Percentiles rank a stretch among this genome's conserved stretches.
Evolutionary conservation across 2,113 vertebrate genomes (phyloP).

Genomic region (Caracal caracal): DNA sequence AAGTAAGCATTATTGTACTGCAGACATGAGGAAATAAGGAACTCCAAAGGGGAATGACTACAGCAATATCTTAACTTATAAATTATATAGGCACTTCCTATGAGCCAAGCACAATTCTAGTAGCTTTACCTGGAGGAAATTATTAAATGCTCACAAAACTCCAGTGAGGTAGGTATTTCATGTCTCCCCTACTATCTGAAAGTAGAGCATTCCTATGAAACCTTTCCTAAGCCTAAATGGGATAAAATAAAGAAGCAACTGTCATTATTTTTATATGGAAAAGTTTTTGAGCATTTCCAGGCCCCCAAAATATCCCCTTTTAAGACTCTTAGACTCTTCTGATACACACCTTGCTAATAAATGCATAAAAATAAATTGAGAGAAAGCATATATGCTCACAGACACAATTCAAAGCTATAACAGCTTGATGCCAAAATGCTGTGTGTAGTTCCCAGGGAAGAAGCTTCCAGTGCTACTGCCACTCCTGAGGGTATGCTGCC

Average conservation of each 20-base stretch:
- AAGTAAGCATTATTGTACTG: neutral
- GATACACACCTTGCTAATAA: neutral
- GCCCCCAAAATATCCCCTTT: neutral
- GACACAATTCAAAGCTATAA: neutral
- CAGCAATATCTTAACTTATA: slow-evolving; percentile 5
- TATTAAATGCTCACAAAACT: neutral
- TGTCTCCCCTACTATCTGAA: neutral
- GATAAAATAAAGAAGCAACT: neutral
- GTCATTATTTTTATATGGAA: neutral
- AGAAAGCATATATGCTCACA: neutral
- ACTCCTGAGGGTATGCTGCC: neutral
- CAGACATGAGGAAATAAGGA: neutral
- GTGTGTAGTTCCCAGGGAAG: neutral
- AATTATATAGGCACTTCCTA: neutral
- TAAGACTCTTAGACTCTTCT: neutral
- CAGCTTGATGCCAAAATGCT: neutral
- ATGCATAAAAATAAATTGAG: neutral
- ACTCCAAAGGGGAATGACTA: neutral
- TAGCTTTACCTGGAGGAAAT: slow-evolving; percentile 21
- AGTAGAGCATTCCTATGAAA: neutral
- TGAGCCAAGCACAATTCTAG: neutral
- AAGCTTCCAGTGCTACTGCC: neutral
- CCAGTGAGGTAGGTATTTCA: neutral
- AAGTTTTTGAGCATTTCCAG: neutral
- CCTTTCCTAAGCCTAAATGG: neutral